Conservation (phyloP, 2,797 vertebrate genomes). For the Falco novaeseelandiae region DNA sequence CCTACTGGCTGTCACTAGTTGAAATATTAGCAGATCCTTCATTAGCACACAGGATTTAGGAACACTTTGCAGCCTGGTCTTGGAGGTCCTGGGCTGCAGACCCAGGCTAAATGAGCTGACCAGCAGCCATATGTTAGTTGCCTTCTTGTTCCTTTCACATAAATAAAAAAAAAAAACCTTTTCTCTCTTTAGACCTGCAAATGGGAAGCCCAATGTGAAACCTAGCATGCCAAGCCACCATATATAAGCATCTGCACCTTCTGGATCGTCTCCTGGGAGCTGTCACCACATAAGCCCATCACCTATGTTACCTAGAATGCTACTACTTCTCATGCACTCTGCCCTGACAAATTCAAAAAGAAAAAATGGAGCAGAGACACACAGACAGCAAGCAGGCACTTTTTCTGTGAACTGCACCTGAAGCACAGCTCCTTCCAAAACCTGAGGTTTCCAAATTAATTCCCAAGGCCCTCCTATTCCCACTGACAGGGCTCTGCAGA, state of each 20-base stretch:
- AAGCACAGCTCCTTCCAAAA: background rate
- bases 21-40: background rate
- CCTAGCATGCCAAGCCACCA: background rate
- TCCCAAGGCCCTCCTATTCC: background rate
- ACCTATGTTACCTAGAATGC: fast-evolving
- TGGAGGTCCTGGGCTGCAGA: background rate
- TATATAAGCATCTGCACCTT: background rate
- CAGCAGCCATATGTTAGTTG: background rate
- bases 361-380: background rate
- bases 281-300: background rate
- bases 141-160: background rate
- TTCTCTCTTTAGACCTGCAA: background rate
- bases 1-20: background rate
- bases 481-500: fast-evolving
- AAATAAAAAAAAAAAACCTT: background rate
- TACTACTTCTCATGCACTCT: background rate
- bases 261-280: background rate
- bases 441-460: background rate
- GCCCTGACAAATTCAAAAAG: background rate
- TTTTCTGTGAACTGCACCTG: background rate
- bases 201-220: background rate
- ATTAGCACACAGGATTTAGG: background rate
- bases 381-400: background rate
- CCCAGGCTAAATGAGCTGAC: background rate
- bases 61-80: background rate